Evolutionary conservation across 2,113 vertebrate genomes (phyloP).

Genomic region (Agapornis roseicollis): DNA sequence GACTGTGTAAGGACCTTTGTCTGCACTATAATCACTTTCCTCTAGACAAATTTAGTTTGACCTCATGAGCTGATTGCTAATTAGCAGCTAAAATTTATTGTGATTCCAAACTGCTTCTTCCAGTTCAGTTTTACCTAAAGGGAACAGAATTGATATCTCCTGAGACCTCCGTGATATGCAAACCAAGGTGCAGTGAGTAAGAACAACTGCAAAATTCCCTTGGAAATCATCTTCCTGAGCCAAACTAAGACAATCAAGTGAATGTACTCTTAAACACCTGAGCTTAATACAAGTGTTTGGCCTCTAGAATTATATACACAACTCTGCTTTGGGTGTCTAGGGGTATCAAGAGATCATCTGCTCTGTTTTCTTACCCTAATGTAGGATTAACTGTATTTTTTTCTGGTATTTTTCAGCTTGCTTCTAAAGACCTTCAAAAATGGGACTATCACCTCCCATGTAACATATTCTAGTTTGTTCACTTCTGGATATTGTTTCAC

Average conservation of each 20-base stretch:
- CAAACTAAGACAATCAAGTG: not conserved
- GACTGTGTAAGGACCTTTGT: not conserved
- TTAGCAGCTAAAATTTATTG: not conserved
- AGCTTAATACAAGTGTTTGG: not conserved
- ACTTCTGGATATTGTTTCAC: not conserved
- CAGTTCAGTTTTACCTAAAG: not conserved
- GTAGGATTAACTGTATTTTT: not conserved
- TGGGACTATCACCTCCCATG: not conserved
- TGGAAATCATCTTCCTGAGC: not conserved
- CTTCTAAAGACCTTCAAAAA: not conserved
- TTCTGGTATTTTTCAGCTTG: not conserved
- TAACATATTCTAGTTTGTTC: not conserved
- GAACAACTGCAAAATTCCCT: not conserved
- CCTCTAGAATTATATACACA: not conserved
- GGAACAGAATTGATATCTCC: not conserved
- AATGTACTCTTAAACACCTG: not conserved
- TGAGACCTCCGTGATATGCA: not conserved
- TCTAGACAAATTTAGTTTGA: not conserved
- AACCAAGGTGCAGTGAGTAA: not conserved
- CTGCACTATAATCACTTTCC: not conserved
- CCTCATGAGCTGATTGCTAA: not conserved
- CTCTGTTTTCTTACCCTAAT: not conserved
- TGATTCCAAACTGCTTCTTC: not conserved
- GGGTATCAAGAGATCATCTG: not conserved
- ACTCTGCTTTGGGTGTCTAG: not conserved